Percentiles rank a stretch among this genome's conserved stretches.
These are phyloP conservation scores for Oscheius sp. DNA, from an alignment of 2,888 invertebrate genomes.

Conservation along the genomic window DNA sequence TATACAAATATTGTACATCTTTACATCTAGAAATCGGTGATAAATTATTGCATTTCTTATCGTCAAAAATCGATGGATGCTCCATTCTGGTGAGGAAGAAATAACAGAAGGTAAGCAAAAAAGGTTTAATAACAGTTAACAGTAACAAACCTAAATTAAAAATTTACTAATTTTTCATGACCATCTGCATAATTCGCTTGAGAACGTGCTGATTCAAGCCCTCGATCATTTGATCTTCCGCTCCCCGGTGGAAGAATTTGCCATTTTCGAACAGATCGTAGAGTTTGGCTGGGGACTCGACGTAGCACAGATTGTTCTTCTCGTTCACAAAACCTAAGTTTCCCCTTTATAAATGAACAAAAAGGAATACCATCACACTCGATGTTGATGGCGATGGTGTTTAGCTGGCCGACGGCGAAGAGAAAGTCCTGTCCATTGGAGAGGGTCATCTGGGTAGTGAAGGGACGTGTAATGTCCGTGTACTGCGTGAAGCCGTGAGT, in stretches of 20 bases:
- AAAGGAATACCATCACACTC: conserved; percentile 56
- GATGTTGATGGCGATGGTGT: conserved; percentile 79
- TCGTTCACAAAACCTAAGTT: conserved; percentile 55
- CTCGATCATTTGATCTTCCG: conserved; percentile 1
- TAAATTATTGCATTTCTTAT: neutral
- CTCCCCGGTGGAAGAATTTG: conserved; percentile 9
- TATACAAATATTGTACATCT: neutral
- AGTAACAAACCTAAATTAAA: conserved; percentile 11
- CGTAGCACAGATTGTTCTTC: conserved; percentile 47
- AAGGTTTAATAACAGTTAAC: conserved; percentile 17
- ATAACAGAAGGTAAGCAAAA: neutral
- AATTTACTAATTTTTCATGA: conserved; percentile 52
- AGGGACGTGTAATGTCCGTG: conserved; percentile 90
- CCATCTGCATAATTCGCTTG: conserved; percentile 58
- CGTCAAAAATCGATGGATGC: neutral
- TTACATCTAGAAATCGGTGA: conserved; percentile 7
- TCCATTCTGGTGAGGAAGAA: neutral
- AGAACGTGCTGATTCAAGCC: conserved; percentile 57
- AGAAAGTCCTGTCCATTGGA: conserved; percentile 89
- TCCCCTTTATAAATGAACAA: neutral
- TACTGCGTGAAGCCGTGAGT: conserved; percentile 82
- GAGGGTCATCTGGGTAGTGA: conserved; percentile 87
- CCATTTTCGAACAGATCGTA: conserved; percentile 38
- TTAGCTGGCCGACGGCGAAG: conserved; percentile 90
- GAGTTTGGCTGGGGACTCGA: conserved; percentile 51